Conservation (phyloP, 2,797 vertebrate genomes). For the Sparus aurata region DNA sequence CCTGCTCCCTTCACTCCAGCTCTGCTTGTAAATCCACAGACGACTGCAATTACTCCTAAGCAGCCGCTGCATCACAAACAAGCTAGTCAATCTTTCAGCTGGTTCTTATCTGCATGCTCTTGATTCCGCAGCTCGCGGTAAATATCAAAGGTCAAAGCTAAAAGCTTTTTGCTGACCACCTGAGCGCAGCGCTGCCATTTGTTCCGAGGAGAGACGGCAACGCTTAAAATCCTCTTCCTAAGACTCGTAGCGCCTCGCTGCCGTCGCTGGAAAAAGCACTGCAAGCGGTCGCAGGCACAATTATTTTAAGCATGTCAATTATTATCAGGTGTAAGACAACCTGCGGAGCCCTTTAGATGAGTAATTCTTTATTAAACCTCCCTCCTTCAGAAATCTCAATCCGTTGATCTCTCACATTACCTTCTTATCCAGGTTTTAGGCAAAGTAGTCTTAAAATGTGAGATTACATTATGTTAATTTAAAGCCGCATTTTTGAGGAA, state of each 20-base stretch:
- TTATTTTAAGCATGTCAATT: slow-evolving; percentile 27
- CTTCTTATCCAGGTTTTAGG: slow-evolving; percentile 36
- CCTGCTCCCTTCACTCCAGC: slow-evolving; percentile 49
- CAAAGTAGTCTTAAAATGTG: slow-evolving; percentile 28
- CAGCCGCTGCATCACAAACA: slow-evolving; percentile 58
- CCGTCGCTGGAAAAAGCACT: background rate
- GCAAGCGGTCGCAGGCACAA: slow-evolving; percentile 5
- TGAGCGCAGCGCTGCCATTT: slow-evolving; percentile 47
- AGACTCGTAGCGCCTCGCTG: slow-evolving; percentile 35
- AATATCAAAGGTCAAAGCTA: slow-evolving; percentile 74
- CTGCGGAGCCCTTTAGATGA: slow-evolving; percentile 13
- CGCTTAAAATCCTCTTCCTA: slow-evolving; percentile 34
- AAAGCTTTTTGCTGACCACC: slow-evolving; percentile 64
- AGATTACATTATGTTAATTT: slow-evolving; percentile 35
- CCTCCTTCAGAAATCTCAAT: slow-evolving; percentile 24
- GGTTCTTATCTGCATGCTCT: slow-evolving; percentile 56
- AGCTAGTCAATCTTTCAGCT: slow-evolving; percentile 47
- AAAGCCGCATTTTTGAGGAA: slow-evolving; percentile 10
- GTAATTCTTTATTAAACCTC: slow-evolving; percentile 38
- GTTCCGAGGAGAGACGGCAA: slow-evolving; percentile 37
- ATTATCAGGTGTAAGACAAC: slow-evolving; percentile 35
- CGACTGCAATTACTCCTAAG: slow-evolving; percentile 45
- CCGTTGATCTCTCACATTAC: slow-evolving; percentile 37
- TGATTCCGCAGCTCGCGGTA: slow-evolving; percentile 44
- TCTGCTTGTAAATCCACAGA: slow-evolving; percentile 57